Evolutionary conservation across 2,113 vertebrate species (phyloP).

Genomic region (Epinephelus cyanopodus): DNA sequence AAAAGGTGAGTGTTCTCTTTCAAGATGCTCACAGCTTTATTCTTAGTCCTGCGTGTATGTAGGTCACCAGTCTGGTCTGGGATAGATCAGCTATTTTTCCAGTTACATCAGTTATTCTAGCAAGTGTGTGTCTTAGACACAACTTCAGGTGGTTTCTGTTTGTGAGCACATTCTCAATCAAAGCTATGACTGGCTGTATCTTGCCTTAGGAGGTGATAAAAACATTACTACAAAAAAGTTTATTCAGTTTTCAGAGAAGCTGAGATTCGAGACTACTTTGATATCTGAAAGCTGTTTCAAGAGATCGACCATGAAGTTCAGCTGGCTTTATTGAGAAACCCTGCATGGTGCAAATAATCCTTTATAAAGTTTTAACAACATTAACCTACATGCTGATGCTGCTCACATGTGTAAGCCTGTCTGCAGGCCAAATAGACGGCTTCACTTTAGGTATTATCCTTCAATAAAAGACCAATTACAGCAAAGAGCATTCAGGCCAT

Average conservation of each 20-base stretch:
- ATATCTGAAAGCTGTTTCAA: background rate
- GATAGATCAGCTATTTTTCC: conserved; percentile 9
- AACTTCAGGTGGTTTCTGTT: background rate
- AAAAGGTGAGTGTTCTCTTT: conserved; percentile 28
- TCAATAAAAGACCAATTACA: background rate
- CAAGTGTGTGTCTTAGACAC: too few species aligned
- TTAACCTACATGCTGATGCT: background rate
- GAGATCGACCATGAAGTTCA: too few species aligned
- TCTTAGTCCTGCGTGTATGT: conserved; percentile 42
- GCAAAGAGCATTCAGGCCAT: background rate
- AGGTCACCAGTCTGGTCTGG: conserved; percentile 32
- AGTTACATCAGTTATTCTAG: background rate
- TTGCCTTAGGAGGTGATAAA: background rate
- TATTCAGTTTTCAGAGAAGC: background rate
- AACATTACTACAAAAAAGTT: background rate
- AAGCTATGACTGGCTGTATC: background rate
- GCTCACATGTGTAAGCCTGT: background rate
- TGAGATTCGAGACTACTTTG: background rate
- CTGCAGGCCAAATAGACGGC: background rate
- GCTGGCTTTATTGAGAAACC: background rate
- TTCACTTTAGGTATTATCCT: background rate
- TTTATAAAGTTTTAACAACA: background rate
- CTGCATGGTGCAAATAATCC: background rate
- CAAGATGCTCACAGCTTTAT: conserved; percentile 39
- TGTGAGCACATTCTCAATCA: background rate